These are phyloP conservation scores for Synodontis membranacea DNA, from an alignment of 2,113 vertebrate genomes.

Conservation along the genomic window DNA sequence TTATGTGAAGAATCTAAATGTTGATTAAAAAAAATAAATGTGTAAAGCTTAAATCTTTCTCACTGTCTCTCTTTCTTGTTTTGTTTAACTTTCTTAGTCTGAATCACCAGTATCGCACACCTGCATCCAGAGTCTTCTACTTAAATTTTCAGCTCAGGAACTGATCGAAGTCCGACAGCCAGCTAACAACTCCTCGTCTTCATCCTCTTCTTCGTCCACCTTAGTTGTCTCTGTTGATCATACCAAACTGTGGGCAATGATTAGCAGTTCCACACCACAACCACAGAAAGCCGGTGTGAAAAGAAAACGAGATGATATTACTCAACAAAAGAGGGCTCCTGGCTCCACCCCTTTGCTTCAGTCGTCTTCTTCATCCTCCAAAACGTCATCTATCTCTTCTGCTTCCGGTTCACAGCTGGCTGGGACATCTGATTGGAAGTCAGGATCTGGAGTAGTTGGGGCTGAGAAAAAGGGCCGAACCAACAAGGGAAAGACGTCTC, in stretches of 20 bases:
- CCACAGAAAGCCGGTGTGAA: conserved; percentile 68
- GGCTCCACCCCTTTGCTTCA: conserved; percentile 65
- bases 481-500: conserved; percentile 79
- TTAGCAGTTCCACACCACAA: conserved; percentile 69
- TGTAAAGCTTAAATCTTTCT: background rate
- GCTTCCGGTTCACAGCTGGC: conserved; percentile 62
- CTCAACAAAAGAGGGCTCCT: conserved; percentile 59
- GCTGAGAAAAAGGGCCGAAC: conserved; percentile 79
- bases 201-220: conserved; percentile 64
- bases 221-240: conserved; percentile 87
- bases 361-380: conserved; percentile 64
- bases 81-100: conserved; percentile 64
- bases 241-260: conserved; percentile 91
- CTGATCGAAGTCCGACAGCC: conserved; percentile 83
- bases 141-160: conserved; percentile 92
- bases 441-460: conserved; percentile 57
- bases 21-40: too few species aligned
- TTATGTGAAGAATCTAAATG: background rate
- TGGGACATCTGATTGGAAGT: conserved; percentile 71
- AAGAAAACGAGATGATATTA: conserved; percentile 73
- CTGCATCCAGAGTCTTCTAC: conserved; percentile 85
- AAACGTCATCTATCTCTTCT: conserved; percentile 59
- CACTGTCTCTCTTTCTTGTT: background rate
- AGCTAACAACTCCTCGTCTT: conserved; percentile 54
- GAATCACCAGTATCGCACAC: conserved; percentile 75